Base-by-base conservation (phyloP, 2,888 invertebrate genomes). In the Dysmachus trigonus region DNA sequence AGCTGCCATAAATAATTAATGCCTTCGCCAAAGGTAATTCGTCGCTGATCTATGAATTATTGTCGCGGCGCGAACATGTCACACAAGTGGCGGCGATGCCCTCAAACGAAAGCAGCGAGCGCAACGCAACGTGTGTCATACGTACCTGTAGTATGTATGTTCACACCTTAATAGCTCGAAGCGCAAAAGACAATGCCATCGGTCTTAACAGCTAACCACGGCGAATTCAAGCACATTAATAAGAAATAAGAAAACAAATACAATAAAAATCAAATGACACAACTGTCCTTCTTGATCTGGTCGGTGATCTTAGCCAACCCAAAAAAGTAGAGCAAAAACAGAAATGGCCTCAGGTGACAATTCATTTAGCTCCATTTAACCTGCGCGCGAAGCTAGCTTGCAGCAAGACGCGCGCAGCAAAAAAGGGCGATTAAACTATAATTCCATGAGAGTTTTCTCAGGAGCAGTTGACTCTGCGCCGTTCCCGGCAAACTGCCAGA, bases 1-100 rank as follows among this genome's bases (percentile, higher is more conserved):
- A 76, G 22, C 76, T 38, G 76, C 33, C 76, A 76, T 76, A 76
- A 33, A 76, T 76, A 38, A 76, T 76, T 76, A 76, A 76, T 76
- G 76, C 41, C 76, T 35, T 22, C 62, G 35, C n/a, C 31, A 33
- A 33, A 74, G 33, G 74, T 74, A 74, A 74, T 74, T 74, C 74
- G 33, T 18, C 33, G 18, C 76, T 22, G 76, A 76, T 38, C 76
- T 38, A 38, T 76, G 76, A 35, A 76, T 76, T 76, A 35, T 35
- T 38, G 10, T 76, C 10, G 22, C 27, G 22, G 47, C 47, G 18
- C 47, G 47, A 47, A 62, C 27, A 62, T 62, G 62, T 27, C 62
- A 22, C 22, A 22, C 62, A 27, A 62, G 22, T 22, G 62, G 22
- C 62, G 62, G 22, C 22, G 62, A 62, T 62, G 62, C 8, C 62